Conservation (phyloP, 2,888 invertebrate species). For the Brassicogethes aeneus region DNA sequence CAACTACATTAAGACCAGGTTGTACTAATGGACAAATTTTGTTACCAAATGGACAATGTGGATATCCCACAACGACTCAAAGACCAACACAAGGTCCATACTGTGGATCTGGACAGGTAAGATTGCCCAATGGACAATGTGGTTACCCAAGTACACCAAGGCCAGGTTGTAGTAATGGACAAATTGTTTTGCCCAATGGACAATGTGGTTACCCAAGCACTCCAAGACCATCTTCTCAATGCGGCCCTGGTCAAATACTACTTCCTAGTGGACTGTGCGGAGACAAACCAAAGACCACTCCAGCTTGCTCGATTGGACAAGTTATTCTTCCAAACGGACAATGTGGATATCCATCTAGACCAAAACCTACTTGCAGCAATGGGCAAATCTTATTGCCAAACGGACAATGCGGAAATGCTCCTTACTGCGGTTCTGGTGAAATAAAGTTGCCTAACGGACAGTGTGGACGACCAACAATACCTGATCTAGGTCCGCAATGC, state of each 20-base stretch:
- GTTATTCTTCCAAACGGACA: slow-evolving; percentile 21
- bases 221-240: neutral
- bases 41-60: neutral
- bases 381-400: slow-evolving; percentile 11
- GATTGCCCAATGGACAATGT: slow-evolving; percentile 11
- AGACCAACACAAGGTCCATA: slow-evolving; percentile 4
- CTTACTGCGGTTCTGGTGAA: slow-evolving; percentile 12
- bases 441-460: slow-evolving; percentile 21
- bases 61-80: slow-evolving; percentile 7
- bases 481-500: slow-evolving; percentile 20
- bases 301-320: slow-evolving; percentile 15
- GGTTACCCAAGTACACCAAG: slow-evolving; percentile 6
- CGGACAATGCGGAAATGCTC: slow-evolving; percentile 10
- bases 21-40: neutral
- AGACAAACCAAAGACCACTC: slow-evolving; percentile 6
- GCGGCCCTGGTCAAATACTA: neutral
- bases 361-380: slow-evolving; percentile 9
- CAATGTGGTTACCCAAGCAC: slow-evolving; percentile 24
- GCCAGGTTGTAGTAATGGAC: slow-evolving; percentile 12
- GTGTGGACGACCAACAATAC: slow-evolving; percentile 24
- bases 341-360: slow-evolving; percentile 26
- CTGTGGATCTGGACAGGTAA: slow-evolving; percentile 10
- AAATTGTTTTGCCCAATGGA: slow-evolving; percentile 20
- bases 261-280: neutral
- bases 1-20: neutral